Conservation (phyloP, 2,113 vertebrate species). For the Megaleporinus macrocephalus region DNA sequence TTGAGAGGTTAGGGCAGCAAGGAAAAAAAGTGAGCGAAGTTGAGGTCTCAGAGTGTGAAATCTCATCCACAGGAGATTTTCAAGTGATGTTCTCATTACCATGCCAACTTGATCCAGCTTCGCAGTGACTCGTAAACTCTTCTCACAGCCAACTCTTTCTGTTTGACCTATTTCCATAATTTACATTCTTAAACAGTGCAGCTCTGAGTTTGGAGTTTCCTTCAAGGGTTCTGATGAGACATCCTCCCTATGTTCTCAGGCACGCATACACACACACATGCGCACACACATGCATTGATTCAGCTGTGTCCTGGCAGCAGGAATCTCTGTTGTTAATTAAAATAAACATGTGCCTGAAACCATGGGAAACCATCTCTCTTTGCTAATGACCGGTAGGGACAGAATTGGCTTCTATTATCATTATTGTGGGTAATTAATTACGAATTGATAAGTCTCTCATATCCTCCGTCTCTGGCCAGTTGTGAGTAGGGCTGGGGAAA, state of each 20-base stretch:
- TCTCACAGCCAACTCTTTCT: slow-evolving; percentile 69
- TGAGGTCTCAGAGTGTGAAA: slow-evolving; percentile 26
- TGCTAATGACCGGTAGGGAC: not conserved
- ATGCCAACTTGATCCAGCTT: slow-evolving; percentile 63
- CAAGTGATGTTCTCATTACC: slow-evolving; percentile 64
- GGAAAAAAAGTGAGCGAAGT: slow-evolving; percentile 10
- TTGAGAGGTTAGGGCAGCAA: not conserved
- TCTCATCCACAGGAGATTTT: slow-evolving; percentile 61
- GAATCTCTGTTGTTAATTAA: slow-evolving; percentile 57
- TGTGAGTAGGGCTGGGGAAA: slow-evolving; percentile 14
- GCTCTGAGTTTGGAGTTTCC: slow-evolving; percentile 62
- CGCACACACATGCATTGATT: slow-evolving; percentile 25
- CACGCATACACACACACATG: slow-evolving; percentile 30
- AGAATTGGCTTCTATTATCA: slow-evolving; percentile 13
- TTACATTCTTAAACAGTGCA: slow-evolving; percentile 74
- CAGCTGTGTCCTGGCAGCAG: slow-evolving; percentile 15
- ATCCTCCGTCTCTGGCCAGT: slow-evolving; percentile 32
- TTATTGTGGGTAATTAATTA: slow-evolving; percentile 53
- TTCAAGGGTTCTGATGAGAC: slow-evolving; percentile 57
- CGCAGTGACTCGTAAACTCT: slow-evolving; percentile 64
- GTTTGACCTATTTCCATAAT: slow-evolving; percentile 80
- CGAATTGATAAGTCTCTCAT: slow-evolving; percentile 55
- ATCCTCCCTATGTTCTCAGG: slow-evolving; percentile 57
- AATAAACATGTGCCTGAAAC: slow-evolving; percentile 41
- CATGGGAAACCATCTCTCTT: slow-evolving; percentile 29